Conservation (phyloP, 2,888 invertebrate genomes). For the Bimastos eiseni region DNA sequence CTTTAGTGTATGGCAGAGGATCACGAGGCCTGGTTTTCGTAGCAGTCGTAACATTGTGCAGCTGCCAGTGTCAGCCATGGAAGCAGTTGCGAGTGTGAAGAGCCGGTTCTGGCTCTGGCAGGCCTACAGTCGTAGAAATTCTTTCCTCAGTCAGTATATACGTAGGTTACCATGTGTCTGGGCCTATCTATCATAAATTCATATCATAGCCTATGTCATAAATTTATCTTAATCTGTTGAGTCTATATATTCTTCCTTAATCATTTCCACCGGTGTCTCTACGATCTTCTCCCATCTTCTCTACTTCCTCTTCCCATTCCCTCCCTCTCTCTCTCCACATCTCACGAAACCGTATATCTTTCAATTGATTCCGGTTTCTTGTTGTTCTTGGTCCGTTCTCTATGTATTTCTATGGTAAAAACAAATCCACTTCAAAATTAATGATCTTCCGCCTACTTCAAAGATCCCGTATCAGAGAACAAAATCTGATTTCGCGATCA, state of each 20-base stretch:
- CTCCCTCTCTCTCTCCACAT: neutral
- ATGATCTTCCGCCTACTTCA: neutral
- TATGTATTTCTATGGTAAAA: neutral
- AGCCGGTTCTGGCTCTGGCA: neutral
- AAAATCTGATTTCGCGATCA: neutral
- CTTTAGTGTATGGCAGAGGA: neutral
- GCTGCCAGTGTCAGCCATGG: neutral
- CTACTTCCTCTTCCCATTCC: neutral
- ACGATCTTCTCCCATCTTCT: neutral
- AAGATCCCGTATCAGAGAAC: neutral
- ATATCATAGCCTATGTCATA: too few relatives aligned
- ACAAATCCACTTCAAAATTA: neutral
- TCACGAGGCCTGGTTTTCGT: neutral
- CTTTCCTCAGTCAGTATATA: too few relatives aligned
- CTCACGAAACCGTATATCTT: neutral
- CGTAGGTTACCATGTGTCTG: too few relatives aligned
- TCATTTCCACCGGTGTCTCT: neutral
- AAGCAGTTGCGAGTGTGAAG: neutral
- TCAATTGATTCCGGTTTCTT: neutral
- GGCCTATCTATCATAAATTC: too few relatives aligned
- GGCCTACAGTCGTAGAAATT: neutral
- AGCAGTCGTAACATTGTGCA: neutral
- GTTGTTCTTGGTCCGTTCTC: neutral
- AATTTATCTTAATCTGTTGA: too few relatives aligned
- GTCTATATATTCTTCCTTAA: too few relatives aligned